Conservation (phyloP, 2,113 vertebrate species). For the Rostratula benghalensis region DNA sequence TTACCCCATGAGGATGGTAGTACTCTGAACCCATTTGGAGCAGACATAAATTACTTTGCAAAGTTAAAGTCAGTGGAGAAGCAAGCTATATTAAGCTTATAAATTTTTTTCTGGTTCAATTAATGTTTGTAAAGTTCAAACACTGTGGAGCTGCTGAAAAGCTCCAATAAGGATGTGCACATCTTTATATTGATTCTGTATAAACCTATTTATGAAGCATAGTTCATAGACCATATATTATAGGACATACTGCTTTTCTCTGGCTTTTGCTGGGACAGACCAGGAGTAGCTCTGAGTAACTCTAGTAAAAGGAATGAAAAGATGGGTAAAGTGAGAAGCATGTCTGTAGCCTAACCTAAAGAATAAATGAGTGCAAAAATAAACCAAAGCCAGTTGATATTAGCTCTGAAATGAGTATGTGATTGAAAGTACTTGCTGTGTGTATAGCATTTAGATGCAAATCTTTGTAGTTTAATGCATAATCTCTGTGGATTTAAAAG, state of each 20-base stretch:
- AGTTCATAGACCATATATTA: too few species aligned
- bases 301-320: neutral
- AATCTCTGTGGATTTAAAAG: neutral
- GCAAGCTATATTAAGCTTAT: neutral
- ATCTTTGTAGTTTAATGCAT: neutral
- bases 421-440: neutral
- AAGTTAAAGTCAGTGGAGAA: neutral
- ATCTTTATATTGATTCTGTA: neutral
- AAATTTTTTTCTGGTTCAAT: slow-evolving; percentile 5
- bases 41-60: slow-evolving; percentile 10
- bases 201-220: neutral
- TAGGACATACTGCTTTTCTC: neutral
- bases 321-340: neutral
- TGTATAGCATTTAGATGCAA: neutral
- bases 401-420: neutral
- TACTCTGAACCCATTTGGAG: slow-evolving; percentile 7
- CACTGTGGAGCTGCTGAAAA: neutral
- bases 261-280: neutral
- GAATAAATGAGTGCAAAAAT: neutral
- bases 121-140: neutral
- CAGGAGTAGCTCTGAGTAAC: neutral
- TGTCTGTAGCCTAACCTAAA: neutral
- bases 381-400: neutral
- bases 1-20: neutral
- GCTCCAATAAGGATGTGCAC: neutral